Evolutionary conservation across 2,113 vertebrate genomes (phyloP), one percentile per base, ranked within the genome.

Genomic region (Arvicanthis niloticus): DNA sequence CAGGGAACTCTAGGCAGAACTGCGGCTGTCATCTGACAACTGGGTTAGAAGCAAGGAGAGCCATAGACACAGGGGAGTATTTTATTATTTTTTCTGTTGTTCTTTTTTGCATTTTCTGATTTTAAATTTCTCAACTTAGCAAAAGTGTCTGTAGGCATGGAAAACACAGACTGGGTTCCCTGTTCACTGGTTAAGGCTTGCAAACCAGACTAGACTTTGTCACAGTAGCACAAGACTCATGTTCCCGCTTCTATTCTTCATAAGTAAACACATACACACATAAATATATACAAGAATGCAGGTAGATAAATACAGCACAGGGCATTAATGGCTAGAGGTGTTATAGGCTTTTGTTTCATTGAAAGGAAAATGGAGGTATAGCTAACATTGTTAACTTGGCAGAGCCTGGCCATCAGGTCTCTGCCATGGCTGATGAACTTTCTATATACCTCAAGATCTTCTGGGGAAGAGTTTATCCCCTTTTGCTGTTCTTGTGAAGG

Each of bases 101-200:
- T 77, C 58, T 34, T 75, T 53, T 21, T 51, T 84, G 56, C 11
- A 37, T 87, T 85, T 88, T 72, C 53, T 80, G 68, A 37, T 91
- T 91, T 94, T 48, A 42, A 13, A 75, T 96, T 95, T 75, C 45
- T 86, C 68, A 93, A 17, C 5, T 82, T 93, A 89, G 56, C 77
- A 91, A 51, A 81, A 85, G 34, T 75, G 15, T 87, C 70, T 62
- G 17, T 51, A 62, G 75, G 62, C 34, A 76, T 68, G 42, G 53
- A 86, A 94, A 90, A 53, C 12, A 58, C 42, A 72, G 80, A 51
- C 68, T 84, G 34, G 24, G 65, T 65, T 95, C 56, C 67, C n/a
- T 87, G 60, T 95, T 90, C 60, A 48, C 7, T 22, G 62, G 68
- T 96, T 78, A 94, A 85, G 42, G 92, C 89, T 87, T 26, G 60